These are phyloP conservation scores for Schizaphis graminum DNA, from an alignment of 2,888 invertebrate genomes.

Conservation along the genomic window DNA sequence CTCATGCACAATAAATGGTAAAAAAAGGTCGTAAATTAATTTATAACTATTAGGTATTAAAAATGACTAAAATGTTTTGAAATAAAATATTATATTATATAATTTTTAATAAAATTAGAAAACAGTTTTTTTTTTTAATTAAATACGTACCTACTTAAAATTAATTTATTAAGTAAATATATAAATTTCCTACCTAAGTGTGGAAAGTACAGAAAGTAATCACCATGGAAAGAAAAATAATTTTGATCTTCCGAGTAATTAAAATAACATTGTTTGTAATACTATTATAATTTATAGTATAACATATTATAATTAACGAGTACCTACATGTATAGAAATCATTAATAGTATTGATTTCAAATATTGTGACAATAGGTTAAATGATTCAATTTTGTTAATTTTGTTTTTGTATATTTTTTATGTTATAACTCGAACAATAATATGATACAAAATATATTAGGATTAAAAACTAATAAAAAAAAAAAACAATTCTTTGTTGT, in stretches of 20 bases:
- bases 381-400: not conserved
- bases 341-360: too few species aligned
- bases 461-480: not conserved
- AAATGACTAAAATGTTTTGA: not conserved
- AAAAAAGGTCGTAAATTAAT: not conserved
- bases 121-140: not conserved
- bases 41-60: not conserved
- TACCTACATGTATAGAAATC: too few species aligned
- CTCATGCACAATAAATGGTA: not conserved
- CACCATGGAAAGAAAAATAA: too few species aligned
- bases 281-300: too few species aligned
- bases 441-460: not conserved
- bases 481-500: not conserved
- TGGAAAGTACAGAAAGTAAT: too few species aligned
- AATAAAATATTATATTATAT: not conserved
- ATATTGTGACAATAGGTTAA: not conserved
- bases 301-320: too few species aligned
- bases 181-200: not conserved
- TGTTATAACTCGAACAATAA: not conserved
- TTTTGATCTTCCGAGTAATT: too few species aligned
- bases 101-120: not conserved
- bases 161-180: not conserved
- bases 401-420: not conserved
- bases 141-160: not conserved
- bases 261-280: too few species aligned